Evolutionary conservation across 2,113 vertebrate genomes (phyloP), one percentile per base, ranked within the genome.

Genomic region (Hemibagrus wyckioides): DNA sequence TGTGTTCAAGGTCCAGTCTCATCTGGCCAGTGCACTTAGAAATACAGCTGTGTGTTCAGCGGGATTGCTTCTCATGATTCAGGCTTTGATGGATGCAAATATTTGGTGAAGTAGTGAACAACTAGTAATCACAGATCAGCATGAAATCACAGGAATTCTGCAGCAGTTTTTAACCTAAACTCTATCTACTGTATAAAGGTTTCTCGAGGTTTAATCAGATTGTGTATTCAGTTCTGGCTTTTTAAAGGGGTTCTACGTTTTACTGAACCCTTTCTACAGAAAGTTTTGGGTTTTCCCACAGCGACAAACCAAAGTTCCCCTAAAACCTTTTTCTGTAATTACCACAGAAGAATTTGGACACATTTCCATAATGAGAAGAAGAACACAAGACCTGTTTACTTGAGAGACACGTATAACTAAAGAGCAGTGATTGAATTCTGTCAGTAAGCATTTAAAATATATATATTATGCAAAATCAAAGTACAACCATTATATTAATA

Each of bases 11-110:
- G 30, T 30, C 52, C 54, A 59, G 33, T 59, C 25, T n/a, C 48
- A 23, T 19, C 52, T 71, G n/a, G 50, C 76, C 39, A 56, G 83
- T 56, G 83, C 54, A 48, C 69, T 59, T 71, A 85, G 6, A 82
- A 63, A 25, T n/a, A 44, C 7, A 14, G 28, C 36, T 48, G 23
- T 57, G 54, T 61, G 84, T 44, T 61, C 71, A 21, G 3, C 28
- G 30, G 36, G 33, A 61, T 48, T 76, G 36, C 36, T 25, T 59
- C 13, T 75, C 4, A 4, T 41, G 21, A 57, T 57, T 75, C 30
- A 44, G 71, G 21, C 39, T 15, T 41, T 71, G 33, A 76, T 41
- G 73, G 15, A 50, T 39, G 54, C 52, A 57, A 76, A 75, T 79
- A 33, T 63, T 30, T 79, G 21, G 1, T 63, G 25, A n/a, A 73